phyloP scores from a whole-genome alignment of 2,888 invertebrate genomes.

The Spodoptera exigua region DNA sequence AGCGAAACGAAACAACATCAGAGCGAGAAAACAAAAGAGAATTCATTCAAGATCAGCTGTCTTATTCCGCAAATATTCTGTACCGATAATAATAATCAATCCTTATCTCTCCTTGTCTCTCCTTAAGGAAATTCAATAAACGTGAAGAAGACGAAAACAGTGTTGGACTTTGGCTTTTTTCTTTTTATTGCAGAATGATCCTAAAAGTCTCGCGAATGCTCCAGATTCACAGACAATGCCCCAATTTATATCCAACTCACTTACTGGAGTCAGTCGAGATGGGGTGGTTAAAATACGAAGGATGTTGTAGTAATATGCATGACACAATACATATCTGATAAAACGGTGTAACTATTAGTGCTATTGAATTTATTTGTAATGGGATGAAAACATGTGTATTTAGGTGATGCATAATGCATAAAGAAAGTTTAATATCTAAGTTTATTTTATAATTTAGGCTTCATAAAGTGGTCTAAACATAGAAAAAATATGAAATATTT shows the following conservation, averaged over 20 bases:
- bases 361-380: background rate
- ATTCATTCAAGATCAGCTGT: slow-evolving; percentile 84
- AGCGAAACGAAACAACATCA: slow-evolving; percentile 76
- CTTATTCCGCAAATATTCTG: slow-evolving; percentile 77
- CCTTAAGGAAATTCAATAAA: slow-evolving; percentile 53
- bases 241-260: slow-evolving; percentile 89
- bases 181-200: slow-evolving; percentile 79
- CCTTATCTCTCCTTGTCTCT: slow-evolving; percentile 68
- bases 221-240: slow-evolving; percentile 89
- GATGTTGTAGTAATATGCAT: slow-evolving; percentile 66
- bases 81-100: slow-evolving; percentile 77
- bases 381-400: too few relatives aligned
- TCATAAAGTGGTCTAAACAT: too few relatives aligned
- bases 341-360: slow-evolving; percentile 11
- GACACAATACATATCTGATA: slow-evolving; percentile 32
- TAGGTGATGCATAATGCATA: too few relatives aligned
- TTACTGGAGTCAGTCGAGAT: slow-evolving; percentile 82
- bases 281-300: slow-evolving; percentile 73
- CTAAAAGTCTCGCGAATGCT: slow-evolving; percentile 81
- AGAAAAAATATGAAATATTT: too few relatives aligned
- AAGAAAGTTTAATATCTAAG: too few relatives aligned
- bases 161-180: slow-evolving; percentile 67
- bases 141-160: slow-evolving; percentile 61
- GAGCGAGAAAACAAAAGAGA: slow-evolving; percentile 83
- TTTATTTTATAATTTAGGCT: too few relatives aligned